Evolutionary conservation across 2,113 vertebrate genomes (phyloP).

Genomic region (Fulica atra): DNA sequence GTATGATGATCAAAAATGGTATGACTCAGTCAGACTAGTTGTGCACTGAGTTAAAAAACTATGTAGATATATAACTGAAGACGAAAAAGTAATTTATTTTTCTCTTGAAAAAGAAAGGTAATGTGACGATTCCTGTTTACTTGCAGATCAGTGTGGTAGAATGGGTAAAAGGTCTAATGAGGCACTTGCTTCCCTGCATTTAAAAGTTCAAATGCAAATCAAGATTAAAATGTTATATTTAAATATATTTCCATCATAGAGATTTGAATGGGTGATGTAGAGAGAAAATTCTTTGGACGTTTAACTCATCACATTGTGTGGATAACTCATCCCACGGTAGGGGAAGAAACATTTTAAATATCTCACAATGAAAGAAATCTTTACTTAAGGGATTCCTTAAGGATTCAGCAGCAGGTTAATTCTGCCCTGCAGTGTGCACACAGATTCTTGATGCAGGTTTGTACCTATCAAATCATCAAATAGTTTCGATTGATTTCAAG

Average conservation of each 20-base stretch:
- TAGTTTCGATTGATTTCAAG: not conserved
- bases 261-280: conserved; percentile 24
- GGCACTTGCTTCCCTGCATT: not conserved
- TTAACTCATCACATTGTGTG: not conserved
- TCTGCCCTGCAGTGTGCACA: fast-evolving
- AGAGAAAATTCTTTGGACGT: not conserved
- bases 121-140: not conserved
- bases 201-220: conserved; percentile 31
- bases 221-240: conserved; percentile 20
- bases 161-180: not conserved
- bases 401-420: not conserved
- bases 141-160: not conserved
- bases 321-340: not conserved
- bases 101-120: not conserved
- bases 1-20: not conserved
- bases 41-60: not conserved
- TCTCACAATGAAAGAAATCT: not conserved
- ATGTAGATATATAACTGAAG: not conserved
- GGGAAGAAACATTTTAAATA: not conserved
- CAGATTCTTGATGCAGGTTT: not conserved
- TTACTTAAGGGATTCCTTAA: not conserved
- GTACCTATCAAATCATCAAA: not conserved
- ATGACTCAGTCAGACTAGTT: not conserved
- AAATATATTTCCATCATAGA: conserved; percentile 2
- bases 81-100: not conserved